Base-by-base conservation (phyloP, 2,797 vertebrate species). In the Yasuhikotakia modesta region DNA sequence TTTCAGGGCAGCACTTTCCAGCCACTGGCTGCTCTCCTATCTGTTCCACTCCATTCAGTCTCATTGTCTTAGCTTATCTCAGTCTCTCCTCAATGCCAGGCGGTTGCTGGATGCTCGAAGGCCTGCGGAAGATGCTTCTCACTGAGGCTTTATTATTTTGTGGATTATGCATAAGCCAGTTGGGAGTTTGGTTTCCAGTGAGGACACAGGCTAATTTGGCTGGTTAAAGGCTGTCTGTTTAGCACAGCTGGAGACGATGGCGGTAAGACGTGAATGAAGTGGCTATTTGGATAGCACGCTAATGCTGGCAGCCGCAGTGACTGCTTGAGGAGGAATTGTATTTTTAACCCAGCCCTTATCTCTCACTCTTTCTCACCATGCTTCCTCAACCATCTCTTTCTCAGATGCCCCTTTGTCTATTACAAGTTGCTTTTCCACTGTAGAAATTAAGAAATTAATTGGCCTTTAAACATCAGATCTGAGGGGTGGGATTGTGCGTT, bases 61-160 rank as follows among this genome's bases (percentile, higher is more conserved):
- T 77, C 53, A 81, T 85, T 88, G 87, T 89, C 85, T 85, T 86
- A 83, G 87, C 87, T 89, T 87, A 90, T 90, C 88, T 88, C 78
- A 3, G 48, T 82, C 73, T 80, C 77, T 76, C 79, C 83, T 79
- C 61, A 32, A 21, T 60, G 78, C 83, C 86, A 79, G 76, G 70
- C 75, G 27, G 78, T 78, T 70, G 73, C 71, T 82, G 67, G 78
- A 86, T 67, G 76, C 61, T 48, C 8, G 50, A 55, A 85, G 83
- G 76, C 72, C 82, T 83, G 81, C 73, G 61, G 78, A 82, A 81
- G 73, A 80, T 39, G 84, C 72, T 67, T 65, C 65, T 78, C 50
- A 70, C 85, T 78, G 83, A 55, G 79, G 76, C 70, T 78, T 73
- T 79, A 64, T 53, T 76, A 85, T 61, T 79, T 84, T 63, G 69